phyloP scores from a whole-genome alignment of 2,888 invertebrate genomes.

The Phytoseiulus persimilis region DNA sequence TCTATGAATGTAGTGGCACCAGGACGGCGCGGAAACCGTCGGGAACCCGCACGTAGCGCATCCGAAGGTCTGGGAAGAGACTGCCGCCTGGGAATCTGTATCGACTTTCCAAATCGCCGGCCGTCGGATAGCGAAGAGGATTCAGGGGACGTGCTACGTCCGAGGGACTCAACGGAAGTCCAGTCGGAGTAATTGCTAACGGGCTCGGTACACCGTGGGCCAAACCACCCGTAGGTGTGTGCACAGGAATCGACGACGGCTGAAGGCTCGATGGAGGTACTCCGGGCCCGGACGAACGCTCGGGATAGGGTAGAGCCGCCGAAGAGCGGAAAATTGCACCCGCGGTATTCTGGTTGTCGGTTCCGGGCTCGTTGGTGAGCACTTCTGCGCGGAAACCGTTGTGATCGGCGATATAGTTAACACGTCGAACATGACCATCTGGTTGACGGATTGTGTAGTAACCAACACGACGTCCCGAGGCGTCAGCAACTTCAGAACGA shows the following conservation, averaged over 20 bases:
- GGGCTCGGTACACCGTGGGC: constrained; percentile 13
- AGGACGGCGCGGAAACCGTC: constrained; percentile 28
- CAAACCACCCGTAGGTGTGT: background rate
- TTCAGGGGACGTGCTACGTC: constrained; percentile 21
- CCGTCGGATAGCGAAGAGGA: constrained; percentile 17
- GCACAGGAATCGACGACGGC: constrained; percentile 10
- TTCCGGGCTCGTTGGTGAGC: constrained; percentile 34
- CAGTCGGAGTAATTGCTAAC: constrained; percentile 11
- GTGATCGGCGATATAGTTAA: constrained; percentile 34
- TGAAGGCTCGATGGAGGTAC: constrained; percentile 21
- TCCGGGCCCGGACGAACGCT: constrained; percentile 18
- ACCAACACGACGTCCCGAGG: constrained; percentile 27
- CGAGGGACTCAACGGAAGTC: constrained; percentile 21
- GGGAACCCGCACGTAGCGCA: constrained; percentile 25
- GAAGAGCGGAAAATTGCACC: constrained; percentile 22
- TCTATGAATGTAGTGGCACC: constrained; percentile 19
- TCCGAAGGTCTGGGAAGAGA: constrained; percentile 22
- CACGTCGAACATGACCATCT: constrained; percentile 16
- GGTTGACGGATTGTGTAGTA: constrained; percentile 33
- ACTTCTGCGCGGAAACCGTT: constrained; percentile 33
- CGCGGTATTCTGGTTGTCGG: constrained; percentile 26
- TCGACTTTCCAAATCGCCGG: constrained; percentile 13
- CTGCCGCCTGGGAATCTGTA: constrained; percentile 21
- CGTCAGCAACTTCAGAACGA: constrained; percentile 30
- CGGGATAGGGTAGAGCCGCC: constrained; percentile 21